phyloP scores from a whole-genome alignment of 2,797 vertebrate genomes.

The Columba guinea region DNA sequence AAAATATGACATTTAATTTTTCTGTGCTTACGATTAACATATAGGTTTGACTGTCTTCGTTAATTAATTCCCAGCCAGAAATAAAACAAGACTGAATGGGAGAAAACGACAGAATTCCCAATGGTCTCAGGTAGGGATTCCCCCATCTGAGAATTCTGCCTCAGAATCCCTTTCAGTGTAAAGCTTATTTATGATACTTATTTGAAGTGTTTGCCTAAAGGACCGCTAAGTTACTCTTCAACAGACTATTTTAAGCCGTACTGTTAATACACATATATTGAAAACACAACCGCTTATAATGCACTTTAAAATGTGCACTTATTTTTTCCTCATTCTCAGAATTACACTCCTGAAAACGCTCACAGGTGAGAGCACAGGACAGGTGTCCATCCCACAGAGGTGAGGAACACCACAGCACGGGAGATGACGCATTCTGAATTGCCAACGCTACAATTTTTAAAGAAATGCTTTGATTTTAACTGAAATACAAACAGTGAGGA shows the following conservation, averaged over 20 bases:
- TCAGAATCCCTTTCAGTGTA: not conserved
- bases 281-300: not conserved
- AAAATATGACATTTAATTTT: not conserved
- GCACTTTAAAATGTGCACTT: not conserved
- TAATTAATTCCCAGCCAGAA: not conserved
- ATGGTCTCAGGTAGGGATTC: not conserved
- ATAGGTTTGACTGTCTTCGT: rapidly evolving
- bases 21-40: not conserved
- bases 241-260: not conserved
- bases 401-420: not conserved
- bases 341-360: rapidly evolving
- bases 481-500: not conserved
- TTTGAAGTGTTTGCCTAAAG: not conserved
- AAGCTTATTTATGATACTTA: not conserved
- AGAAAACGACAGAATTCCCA: not conserved
- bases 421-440: not conserved
- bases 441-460: not conserved
- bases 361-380: rapidly evolving
- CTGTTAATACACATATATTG: not conserved
- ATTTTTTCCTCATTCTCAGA: not conserved
- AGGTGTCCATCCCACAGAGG: not conserved
- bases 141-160: not conserved
- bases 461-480: not conserved
- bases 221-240: not conserved
- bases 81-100: not conserved